Conservation (phyloP, 2,113 vertebrate species). For the Toxotes chatareus region DNA sequence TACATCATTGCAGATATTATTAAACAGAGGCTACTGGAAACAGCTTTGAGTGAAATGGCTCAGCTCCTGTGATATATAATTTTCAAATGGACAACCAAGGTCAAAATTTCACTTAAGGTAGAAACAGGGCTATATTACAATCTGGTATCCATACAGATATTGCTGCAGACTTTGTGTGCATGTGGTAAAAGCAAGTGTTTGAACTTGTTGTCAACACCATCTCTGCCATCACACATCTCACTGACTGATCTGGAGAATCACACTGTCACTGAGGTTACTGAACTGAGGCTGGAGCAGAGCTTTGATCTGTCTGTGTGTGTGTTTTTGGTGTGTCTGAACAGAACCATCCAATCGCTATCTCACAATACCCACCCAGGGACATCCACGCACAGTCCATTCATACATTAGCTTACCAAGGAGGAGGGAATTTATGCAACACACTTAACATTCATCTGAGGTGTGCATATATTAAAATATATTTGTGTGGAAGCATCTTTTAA, state of each 20-base stretch:
- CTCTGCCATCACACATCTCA: slow-evolving; percentile 1
- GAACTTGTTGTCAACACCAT: not conserved
- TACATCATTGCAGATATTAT: not conserved
- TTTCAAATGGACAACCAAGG: not conserved
- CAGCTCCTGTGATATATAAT: not conserved
- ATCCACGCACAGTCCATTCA: slow-evolving; percentile 57
- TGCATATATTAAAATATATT: slow-evolving; percentile 70
- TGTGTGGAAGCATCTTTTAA: slow-evolving; percentile 51
- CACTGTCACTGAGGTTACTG: slow-evolving; percentile 34
- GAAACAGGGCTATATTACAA: not conserved
- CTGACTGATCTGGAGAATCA: slow-evolving; percentile 13
- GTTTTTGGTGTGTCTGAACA: slow-evolving; percentile 38
- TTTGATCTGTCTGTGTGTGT: slow-evolving; percentile 60
- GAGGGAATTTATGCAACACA: slow-evolving; percentile 50
- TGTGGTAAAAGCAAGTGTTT: not conserved
- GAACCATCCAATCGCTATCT: slow-evolving; percentile 25
- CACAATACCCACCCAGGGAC: slow-evolving; percentile 60
- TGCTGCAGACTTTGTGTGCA: not conserved
- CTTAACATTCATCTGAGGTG: slow-evolving; percentile 59
- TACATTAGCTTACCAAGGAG: slow-evolving; percentile 55
- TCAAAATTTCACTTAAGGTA: not conserved
- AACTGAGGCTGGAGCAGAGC: slow-evolving; percentile 47
- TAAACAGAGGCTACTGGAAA: not conserved
- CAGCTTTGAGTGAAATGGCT: not conserved
- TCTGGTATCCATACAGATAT: slow-evolving; percentile 1